These are phyloP conservation scores for Caenorhabditis latens DNA, from an alignment of 1,140 invertebrate species.

Conservation along the genomic window DNA sequence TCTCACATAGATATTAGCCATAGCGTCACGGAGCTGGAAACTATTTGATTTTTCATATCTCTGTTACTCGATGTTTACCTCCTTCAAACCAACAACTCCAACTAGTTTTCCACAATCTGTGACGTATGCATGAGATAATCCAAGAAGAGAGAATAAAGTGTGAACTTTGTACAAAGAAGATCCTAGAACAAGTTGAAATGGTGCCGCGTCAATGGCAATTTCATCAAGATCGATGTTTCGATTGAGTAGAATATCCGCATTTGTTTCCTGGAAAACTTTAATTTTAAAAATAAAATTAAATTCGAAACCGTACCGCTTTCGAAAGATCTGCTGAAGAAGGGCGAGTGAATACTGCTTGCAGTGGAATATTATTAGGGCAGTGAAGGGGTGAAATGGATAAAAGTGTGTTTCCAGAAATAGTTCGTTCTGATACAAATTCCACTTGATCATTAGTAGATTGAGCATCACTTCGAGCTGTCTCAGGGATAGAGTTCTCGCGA, in stretches of 20 bases:
- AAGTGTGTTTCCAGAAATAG: conserved; percentile 63
- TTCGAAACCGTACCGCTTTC: not conserved
- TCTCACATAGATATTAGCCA: conserved; percentile 72
- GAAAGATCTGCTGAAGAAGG: conserved; percentile 39
- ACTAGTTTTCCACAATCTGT: conserved; percentile 94
- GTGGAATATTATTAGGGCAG: conserved; percentile 59
- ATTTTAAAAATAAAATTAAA: not conserved
- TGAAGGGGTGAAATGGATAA: conserved; percentile 63
- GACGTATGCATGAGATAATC: conserved; percentile 96
- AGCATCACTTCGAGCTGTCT: conserved; percentile 51
- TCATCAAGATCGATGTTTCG: conserved; percentile 87
- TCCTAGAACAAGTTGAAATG: conserved; percentile 95
- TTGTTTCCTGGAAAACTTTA: conserved; percentile 37
- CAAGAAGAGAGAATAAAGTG: conserved; percentile 95
- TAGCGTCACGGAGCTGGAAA: conserved; percentile 70
- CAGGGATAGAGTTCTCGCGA: conserved; percentile 43
- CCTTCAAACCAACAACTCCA: conserved; percentile 94
- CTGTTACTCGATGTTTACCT: conserved; percentile 81
- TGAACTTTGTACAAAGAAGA: conserved; percentile 96
- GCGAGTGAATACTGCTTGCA: conserved; percentile 56
- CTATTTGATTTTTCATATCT: not conserved
- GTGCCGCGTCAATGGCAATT: conserved; percentile 94
- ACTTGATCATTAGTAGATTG: conserved; percentile 48
- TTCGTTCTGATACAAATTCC: conserved; percentile 58
- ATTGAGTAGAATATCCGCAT: conserved; percentile 80